These are phyloP conservation scores for Thecocarcelia acutangulata DNA, from an alignment of 2,888 invertebrate species.

Conservation along the genomic window DNA sequence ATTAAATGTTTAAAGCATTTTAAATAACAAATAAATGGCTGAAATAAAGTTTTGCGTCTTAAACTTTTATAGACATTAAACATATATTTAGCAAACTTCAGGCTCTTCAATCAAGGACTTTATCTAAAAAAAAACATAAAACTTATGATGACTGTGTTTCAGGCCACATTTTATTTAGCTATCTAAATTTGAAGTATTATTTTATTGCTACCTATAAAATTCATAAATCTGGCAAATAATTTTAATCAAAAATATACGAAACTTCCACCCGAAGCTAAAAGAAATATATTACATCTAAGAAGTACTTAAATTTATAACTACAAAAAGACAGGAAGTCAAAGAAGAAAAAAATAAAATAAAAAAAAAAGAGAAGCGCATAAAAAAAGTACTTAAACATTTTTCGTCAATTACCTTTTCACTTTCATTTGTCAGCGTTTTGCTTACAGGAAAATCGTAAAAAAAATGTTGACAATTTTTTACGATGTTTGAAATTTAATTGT, in stretches of 20 bases:
- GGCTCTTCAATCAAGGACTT: no score
- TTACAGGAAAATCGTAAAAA: slow-evolving; percentile 42
- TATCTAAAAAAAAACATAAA: no score
- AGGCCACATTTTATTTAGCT: no score
- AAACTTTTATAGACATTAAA: no score
- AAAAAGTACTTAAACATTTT: slow-evolving; percentile 57
- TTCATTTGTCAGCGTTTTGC: slow-evolving; percentile 41
- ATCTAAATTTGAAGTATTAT: no score
- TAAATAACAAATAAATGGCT: no score
- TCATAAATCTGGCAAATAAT: no score
- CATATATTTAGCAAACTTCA: no score
- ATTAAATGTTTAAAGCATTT: no score
- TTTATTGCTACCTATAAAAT: no score
- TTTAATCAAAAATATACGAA: slow-evolving; percentile 15
- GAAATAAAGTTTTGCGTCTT: no score
- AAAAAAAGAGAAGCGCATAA: slow-evolving; percentile 10
- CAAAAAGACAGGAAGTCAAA: slow-evolving; percentile 12
- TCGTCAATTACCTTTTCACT: slow-evolving; percentile 60
- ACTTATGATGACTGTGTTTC: no score
- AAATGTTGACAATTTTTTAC: slow-evolving; percentile 63
- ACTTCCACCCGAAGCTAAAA: slow-evolving; percentile 4
- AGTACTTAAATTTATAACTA: slow-evolving; percentile 32
- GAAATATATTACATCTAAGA: not conserved
- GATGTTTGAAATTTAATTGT: slow-evolving; percentile 64
- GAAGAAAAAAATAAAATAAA: slow-evolving; percentile 13